Conservation (phyloP, 2,797 vertebrate genomes). For the Tenualosa thibaudeaui region DNA sequence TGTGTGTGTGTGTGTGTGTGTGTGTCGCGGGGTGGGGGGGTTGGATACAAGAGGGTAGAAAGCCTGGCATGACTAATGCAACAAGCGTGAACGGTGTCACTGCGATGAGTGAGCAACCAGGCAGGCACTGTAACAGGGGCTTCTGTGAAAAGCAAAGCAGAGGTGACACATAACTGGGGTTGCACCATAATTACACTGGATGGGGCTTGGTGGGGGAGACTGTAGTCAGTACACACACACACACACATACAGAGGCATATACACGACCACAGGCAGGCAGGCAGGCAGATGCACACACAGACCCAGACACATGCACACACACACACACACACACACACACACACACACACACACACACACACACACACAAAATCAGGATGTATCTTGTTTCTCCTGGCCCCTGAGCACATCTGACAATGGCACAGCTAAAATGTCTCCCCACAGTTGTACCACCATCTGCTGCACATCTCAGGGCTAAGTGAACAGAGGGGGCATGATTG, state of each 20-base stretch:
- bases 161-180: background rate
- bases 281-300: background rate
- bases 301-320: background rate
- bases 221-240: background rate
- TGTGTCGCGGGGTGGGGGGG: conserved; percentile 61
- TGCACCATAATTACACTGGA: background rate
- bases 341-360: conserved; percentile 11
- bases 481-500: conserved; percentile 5
- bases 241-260: background rate
- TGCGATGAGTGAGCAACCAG: background rate
- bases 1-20: background rate
- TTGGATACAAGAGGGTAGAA: conserved; percentile 41
- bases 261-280: conserved; percentile 21
- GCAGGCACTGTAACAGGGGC: background rate
- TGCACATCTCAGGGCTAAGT: background rate
- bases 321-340: background rate
- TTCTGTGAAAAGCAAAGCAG: background rate
- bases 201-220: conserved; percentile 2
- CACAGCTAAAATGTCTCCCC: background rate
- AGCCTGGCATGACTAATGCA: background rate
- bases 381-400: background rate
- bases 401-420: conserved; percentile 9
- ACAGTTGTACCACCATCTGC: conserved; percentile 5
- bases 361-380: background rate
- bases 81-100: background rate